A percentile compares a stretch with the other conserved stretches of the same genome.
These are phyloP conservation scores for Meandrusa payeni DNA, from an alignment of 2,888 invertebrate genomes.

Conservation along the genomic window DNA sequence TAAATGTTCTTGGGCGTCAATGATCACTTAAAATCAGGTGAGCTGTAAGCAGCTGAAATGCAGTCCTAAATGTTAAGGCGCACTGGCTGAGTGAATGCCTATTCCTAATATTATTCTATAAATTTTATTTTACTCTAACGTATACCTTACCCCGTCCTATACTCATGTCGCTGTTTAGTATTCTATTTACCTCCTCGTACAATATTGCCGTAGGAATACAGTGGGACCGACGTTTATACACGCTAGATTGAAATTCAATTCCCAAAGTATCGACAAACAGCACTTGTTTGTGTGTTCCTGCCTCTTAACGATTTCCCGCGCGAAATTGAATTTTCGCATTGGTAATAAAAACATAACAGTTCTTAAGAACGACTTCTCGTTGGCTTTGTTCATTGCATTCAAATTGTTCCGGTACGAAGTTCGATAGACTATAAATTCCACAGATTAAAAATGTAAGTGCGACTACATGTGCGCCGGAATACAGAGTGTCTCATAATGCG, in stretches of 20 bases:
- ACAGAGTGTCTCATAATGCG: slow-evolving; percentile 3
- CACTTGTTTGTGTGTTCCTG: slow-evolving; percentile 5
- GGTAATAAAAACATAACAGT: slow-evolving; percentile 19
- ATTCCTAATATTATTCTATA: no score
- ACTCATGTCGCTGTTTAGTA: not conserved
- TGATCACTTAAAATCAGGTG: no score
- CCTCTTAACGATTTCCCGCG: slow-evolving; percentile 12
- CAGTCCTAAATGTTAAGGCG: no score
- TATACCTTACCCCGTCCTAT: no score
- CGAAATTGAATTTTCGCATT: slow-evolving; percentile 19
- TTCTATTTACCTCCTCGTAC: slow-evolving; percentile 3
- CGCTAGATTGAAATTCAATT: slow-evolving; percentile 6
- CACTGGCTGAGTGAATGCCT: no score
- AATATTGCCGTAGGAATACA: not conserved
- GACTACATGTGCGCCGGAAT: slow-evolving; percentile 13
- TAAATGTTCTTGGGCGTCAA: no score
- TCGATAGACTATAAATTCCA: slow-evolving; percentile 7
- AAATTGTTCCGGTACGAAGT: slow-evolving; percentile 6
- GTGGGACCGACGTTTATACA: slow-evolving; percentile 1
- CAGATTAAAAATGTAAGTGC: slow-evolving; percentile 16
- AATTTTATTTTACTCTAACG: no score
- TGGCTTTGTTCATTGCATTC: not conserved
- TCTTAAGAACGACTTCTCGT: slow-evolving; percentile 5
- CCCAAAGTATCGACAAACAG: slow-evolving; percentile 8
- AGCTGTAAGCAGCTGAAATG: no score